Evolutionary conservation across 2,888 invertebrate species (phyloP), one percentile per base, ranked within the genome.

Genomic region (Cephalotes varians): DNA sequence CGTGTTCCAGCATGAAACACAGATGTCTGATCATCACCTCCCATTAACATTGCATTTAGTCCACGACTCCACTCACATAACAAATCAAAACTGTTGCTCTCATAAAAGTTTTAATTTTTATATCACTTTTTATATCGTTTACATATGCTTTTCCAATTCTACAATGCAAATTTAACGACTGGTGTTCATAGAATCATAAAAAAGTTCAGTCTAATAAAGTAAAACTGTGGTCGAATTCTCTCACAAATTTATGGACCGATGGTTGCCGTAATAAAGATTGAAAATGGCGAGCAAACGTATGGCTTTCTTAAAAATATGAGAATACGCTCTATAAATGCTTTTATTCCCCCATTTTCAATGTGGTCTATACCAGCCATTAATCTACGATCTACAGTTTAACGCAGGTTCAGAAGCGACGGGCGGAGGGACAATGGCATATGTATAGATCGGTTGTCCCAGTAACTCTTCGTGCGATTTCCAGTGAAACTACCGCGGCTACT

Each of bases 381-480:
- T 79, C 77, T 71, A 34, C 77, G 56, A 79, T 71, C 71, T 79
- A 58, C 56, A 69, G 44, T 79, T 79, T 79, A 79, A 79, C 69
- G 71, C 56, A 44, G 71, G 56, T 79, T 71, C 51, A 12, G 56
- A 79, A 71, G 37, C 37, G 44, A 31, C 44, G 21, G 21, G 2
- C 0, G 18, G 56, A 10, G n/a, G 54, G 56, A 79, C 77, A 79
- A 79, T 44, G 77, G 77, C 56, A 67, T 71, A 56, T 58, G 71
- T 79, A 79, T 79, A 79, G 77, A 34, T 34, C 40, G 54, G 21
- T 25, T 79, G 77, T 79, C 71, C 77, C 34, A 71, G 71, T 71
- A 79, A 79, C 44, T 79, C 71, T 71, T 56, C 71, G 77, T 71
- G 71, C 69, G 71, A 79, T 79, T 79, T 79, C 56, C 71, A 79